Percentiles rank a stretch among this genome's conserved stretches.
Conservation (phyloP, 2,888 invertebrate genomes). For the Anarsia innoxiella region DNA sequence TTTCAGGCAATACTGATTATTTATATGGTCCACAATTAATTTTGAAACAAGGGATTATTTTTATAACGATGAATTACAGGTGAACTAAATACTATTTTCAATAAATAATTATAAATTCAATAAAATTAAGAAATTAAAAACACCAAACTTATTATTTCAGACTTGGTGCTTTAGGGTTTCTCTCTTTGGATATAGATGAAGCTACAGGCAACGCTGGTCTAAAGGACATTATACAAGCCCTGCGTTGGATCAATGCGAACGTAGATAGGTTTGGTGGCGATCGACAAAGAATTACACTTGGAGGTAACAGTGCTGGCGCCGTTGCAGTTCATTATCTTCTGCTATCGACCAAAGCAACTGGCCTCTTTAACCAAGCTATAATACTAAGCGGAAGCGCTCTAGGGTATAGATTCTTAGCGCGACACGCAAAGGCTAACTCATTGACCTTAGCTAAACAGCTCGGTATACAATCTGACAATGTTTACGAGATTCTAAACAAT, state of each 20-base stretch:
- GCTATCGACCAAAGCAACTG: conserved; percentile 30
- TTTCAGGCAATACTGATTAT: conserved; percentile 24
- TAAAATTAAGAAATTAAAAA: no score
- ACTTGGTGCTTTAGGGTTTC: conserved; percentile 41
- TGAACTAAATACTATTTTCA: background rate
- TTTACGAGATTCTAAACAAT: conserved; percentile 16
- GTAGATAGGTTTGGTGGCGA: conserved; percentile 36
- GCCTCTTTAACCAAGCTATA: conserved; percentile 27
- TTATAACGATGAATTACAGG: conserved; percentile 43
- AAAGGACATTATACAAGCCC: conserved; percentile 34
- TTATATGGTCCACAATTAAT: conserved; percentile 33
- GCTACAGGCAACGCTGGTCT: conserved; percentile 38
- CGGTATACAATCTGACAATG: conserved; percentile 17
- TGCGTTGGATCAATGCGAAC: conserved; percentile 37
- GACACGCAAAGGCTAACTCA: conserved; percentile 21
- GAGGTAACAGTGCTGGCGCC: conserved; percentile 40
- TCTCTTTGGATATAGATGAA: conserved; percentile 30
- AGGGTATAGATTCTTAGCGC: conserved; percentile 24
- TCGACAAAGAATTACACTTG: conserved; percentile 29
- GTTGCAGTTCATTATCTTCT: conserved; percentile 33
- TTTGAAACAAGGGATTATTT: conserved; percentile 33
- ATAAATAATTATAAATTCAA: background rate
- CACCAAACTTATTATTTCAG: no score
- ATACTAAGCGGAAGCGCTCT: conserved; percentile 28
- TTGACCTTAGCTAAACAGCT: conserved; percentile 21